Evolutionary conservation across 2,888 invertebrate species (phyloP).

Genomic region (Trichopria drosophilae): DNA sequence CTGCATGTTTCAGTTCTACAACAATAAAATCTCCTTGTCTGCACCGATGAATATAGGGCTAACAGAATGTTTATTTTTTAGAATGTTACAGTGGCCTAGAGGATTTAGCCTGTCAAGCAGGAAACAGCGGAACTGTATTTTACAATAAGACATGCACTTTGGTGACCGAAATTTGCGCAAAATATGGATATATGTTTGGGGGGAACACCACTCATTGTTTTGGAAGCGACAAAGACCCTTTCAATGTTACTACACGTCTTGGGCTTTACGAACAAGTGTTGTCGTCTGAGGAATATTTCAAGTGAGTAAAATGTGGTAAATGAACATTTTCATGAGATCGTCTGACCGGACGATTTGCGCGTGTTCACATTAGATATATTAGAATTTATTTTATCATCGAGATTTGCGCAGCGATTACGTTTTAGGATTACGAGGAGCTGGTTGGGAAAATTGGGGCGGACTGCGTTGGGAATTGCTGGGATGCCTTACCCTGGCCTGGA

Average conservation of each 20-base stretch:
- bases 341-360: slow-evolving; percentile 5
- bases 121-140: slow-evolving; percentile 60
- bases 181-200: slow-evolving; percentile 53
- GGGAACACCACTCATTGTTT: slow-evolving; percentile 61
- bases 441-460: slow-evolving; percentile 74
- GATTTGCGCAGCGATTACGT: slow-evolving; percentile 73
- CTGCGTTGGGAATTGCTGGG: slow-evolving; percentile 82
- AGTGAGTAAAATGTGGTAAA: too few species aligned
- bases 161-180: slow-evolving; percentile 61
- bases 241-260: slow-evolving; percentile 60
- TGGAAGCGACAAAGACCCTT: slow-evolving; percentile 25
- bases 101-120: slow-evolving; percentile 61
- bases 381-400: too few species aligned
- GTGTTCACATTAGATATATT: slow-evolving; percentile 17
- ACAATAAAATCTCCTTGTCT: too few species aligned
- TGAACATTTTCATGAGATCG: too few species aligned
- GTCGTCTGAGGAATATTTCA: slow-evolving; percentile 71
- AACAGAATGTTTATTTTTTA: too few species aligned
- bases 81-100: slow-evolving; percentile 71
- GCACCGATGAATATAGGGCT: too few species aligned
- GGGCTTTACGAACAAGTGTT: slow-evolving; percentile 62
- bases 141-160: slow-evolving; percentile 61
- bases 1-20: too few species aligned
- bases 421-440: slow-evolving; percentile 72
- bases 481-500: slow-evolving; percentile 77